These are phyloP conservation scores for Silurus asotus DNA, from an alignment of 2,113 vertebrate species.

Conservation along the genomic window DNA sequence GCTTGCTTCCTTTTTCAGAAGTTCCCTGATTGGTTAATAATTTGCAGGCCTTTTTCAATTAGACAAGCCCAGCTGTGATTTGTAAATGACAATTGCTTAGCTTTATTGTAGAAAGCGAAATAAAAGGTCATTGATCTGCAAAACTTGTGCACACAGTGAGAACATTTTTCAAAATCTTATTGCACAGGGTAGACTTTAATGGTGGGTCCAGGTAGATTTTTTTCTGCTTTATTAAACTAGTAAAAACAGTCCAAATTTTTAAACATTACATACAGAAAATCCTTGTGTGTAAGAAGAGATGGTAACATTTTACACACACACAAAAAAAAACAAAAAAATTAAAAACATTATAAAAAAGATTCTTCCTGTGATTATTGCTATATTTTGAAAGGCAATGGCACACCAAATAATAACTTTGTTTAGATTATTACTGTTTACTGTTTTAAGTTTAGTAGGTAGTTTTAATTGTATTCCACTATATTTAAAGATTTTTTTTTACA, in stretches of 20 bases:
- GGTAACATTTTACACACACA: background rate
- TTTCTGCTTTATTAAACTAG: background rate
- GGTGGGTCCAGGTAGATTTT: background rate
- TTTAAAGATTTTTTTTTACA: too few relatives aligned
- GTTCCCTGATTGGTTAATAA: slow-evolving; percentile 67
- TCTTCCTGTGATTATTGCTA: too few relatives aligned
- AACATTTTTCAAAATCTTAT: background rate
- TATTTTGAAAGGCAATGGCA: too few relatives aligned
- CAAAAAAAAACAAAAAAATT: too few relatives aligned
- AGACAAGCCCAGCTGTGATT: slow-evolving; percentile 23
- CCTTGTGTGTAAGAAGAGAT: background rate
- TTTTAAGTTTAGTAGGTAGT: too few relatives aligned
- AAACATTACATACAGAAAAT: background rate
- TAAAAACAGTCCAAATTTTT: background rate
- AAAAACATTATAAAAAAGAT: too few relatives aligned
- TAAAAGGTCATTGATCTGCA: background rate
- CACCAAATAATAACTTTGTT: too few relatives aligned
- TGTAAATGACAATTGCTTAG: background rate
- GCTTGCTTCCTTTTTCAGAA: slow-evolving; percentile 58
- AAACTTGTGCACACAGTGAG: background rate
- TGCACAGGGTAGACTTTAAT: background rate
- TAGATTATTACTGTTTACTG: too few relatives aligned
- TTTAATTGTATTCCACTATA: too few relatives aligned
- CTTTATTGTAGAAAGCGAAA: background rate
- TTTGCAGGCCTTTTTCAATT: slow-evolving; percentile 65